A percentile compares a stretch with the other conserved stretches of the same genome.
Conservation (phyloP, 2,113 vertebrate species). For the Hemiscyllium ocellatum region DNA sequence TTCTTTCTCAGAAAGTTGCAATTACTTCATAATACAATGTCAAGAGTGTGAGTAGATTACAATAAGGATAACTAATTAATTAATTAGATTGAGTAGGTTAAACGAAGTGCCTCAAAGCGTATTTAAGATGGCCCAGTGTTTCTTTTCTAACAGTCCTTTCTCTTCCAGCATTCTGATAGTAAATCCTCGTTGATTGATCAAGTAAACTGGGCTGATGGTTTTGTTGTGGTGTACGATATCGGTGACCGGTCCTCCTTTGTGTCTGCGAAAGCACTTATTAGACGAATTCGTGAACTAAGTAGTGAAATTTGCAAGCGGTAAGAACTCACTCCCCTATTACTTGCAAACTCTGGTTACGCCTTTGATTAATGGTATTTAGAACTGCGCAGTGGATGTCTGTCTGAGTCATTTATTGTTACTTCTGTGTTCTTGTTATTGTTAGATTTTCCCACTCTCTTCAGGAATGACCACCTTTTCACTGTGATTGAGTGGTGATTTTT, state of each 20-base stretch:
- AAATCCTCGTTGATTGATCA: conserved; percentile 62
- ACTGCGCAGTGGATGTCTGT: not conserved
- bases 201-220: conserved; percentile 77
- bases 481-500: not conserved
- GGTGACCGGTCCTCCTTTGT: conserved; percentile 73
- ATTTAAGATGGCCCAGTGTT: not conserved
- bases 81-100: not conserved
- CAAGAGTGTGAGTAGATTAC: not conserved
- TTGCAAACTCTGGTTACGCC: not conserved
- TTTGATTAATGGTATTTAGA: not conserved
- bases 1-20: not conserved
- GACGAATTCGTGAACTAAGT: conserved; percentile 65
- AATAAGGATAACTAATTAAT: not conserved
- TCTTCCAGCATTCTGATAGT: conserved; percentile 55
- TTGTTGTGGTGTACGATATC: conserved; percentile 80
- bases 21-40: not conserved
- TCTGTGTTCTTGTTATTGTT: not conserved
- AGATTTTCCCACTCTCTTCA: not conserved
- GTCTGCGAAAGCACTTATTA: conserved; percentile 68
- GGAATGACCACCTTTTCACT: not conserved
- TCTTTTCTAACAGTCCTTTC: not conserved
- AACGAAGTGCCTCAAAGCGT: not conserved
- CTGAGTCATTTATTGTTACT: too few relatives aligned
- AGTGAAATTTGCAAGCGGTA: conserved; percentile 67
- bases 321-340: not conserved